Percentiles rank a stretch among this genome's conserved stretches.
Conservation (phyloP, 2,797 vertebrate genomes). For the Acanthurus leucopareius region DNA sequence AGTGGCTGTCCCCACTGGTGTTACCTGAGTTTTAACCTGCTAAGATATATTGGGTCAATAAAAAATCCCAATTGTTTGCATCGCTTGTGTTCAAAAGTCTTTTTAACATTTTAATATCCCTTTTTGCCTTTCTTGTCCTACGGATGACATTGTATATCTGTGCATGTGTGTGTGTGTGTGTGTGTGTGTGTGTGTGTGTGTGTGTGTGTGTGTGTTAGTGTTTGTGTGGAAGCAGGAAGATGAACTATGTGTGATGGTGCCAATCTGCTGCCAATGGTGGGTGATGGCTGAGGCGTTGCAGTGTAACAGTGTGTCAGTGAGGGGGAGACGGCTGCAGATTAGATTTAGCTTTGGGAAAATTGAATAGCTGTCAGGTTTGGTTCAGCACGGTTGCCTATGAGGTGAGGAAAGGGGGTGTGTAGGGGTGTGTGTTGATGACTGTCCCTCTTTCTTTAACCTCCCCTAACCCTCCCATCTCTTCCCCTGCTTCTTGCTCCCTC, state of each 20-base stretch:
- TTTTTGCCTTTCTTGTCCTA: slow-evolving; percentile 20
- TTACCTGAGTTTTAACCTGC: too few relatives aligned
- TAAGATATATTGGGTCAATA: too few relatives aligned
- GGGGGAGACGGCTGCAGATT: slow-evolving; percentile 78
- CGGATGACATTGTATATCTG: slow-evolving; percentile 3
- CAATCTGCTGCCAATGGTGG: slow-evolving; percentile 66
- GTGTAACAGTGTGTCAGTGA: slow-evolving; percentile 73
- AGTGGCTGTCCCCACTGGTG: too few relatives aligned
- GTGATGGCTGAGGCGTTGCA: slow-evolving; percentile 73
- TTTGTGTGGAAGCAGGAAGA: neutral
- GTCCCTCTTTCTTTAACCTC: slow-evolving; percentile 52
- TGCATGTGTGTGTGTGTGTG: neutral
- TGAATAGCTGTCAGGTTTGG: slow-evolving; percentile 84
- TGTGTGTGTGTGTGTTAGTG: too few relatives aligned
- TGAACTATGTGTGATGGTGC: slow-evolving; percentile 52
- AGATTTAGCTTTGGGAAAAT: slow-evolving; percentile 86
- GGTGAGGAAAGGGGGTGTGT: slow-evolving; percentile 62
- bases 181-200: neutral
- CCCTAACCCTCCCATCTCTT: slow-evolving; percentile 36
- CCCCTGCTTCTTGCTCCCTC: slow-evolving; percentile 17
- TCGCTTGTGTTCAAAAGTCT: too few relatives aligned
- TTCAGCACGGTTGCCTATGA: slow-evolving; percentile 78
- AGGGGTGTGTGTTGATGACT: slow-evolving; percentile 62
- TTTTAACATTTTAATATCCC: too few relatives aligned
- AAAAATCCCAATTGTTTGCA: too few relatives aligned